Conservation (phyloP, 1,140 invertebrate genomes). For the Anadara kagoshimensis region DNA sequence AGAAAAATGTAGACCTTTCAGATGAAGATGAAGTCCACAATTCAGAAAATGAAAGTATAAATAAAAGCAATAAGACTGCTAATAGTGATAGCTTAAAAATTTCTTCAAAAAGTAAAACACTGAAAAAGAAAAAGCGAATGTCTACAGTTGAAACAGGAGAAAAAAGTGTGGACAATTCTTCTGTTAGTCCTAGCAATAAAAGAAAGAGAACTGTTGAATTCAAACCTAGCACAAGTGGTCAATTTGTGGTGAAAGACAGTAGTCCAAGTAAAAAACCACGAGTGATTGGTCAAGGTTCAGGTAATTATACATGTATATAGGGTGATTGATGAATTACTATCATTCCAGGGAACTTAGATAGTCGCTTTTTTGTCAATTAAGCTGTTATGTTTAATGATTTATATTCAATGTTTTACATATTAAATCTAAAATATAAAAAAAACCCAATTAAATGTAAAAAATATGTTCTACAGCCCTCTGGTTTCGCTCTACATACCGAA, state of each 20-base stretch:
- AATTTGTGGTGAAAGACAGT: constrained; percentile 28
- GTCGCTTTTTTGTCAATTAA: too few species aligned
- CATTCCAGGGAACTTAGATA: too few species aligned
- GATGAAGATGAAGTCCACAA: neutral
- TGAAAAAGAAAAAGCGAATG: constrained; percentile 6
- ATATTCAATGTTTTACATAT: too few species aligned
- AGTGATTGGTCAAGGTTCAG: neutral
- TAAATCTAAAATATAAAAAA: too few species aligned
- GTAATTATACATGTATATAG: neutral
- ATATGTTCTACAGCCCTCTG: too few species aligned
- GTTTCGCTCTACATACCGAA: too few species aligned
- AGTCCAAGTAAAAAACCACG: constrained; percentile 16
- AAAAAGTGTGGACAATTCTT: constrained; percentile 8
- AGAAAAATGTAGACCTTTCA: neutral
- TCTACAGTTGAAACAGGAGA: constrained; percentile 1
- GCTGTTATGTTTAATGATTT: too few species aligned
- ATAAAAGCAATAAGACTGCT: constrained; percentile 18
- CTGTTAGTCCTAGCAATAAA: neutral
- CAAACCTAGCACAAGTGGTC: constrained; percentile 32
- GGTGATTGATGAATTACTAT: too few species aligned
- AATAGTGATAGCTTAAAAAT: too few species aligned
- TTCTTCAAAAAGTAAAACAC: neutral
- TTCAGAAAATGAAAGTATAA: constrained; percentile 29
- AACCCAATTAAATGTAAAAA: too few species aligned
- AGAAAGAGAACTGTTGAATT: constrained; percentile 15